Base-by-base conservation (phyloP, 2,888 invertebrate genomes). In the Euproctis similis region DNA sequence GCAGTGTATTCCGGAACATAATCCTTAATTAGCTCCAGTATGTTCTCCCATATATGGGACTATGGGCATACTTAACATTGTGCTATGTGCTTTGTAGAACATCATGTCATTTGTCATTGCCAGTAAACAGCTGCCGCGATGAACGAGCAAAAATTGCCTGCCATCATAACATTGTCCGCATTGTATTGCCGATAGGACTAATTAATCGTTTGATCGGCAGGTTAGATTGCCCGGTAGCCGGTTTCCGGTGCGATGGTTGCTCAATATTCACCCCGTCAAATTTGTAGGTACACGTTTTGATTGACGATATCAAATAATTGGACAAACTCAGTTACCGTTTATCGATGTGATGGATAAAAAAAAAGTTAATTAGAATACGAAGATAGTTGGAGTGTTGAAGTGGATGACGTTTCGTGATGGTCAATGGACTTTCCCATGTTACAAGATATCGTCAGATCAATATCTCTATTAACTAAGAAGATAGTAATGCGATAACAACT, bases 221-320 rank as follows among this genome's bases (percentile, higher is more conserved):
- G 61, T 60, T 71, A 71, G 82, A 82, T 84, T 72, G 68, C 50
- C 69, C 77, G 59, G 78, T 73, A 75, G 76, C 80, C n/a, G n/a
- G 53, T 76, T 82, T 84, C 84, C 84, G 81, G 82, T 66, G n/a
- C n/a, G 76, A 71, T 69, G 68, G 78, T 74, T 76, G 70, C 64
- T 74, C 76, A 73, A 76, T 77, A 78, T 75, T 70, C 75, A 73
- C 62, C n/a, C 59, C 55, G 53, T 53, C 53, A 48, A n/a, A 61
- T 60, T 59, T 64, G 62, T 59, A 55, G 53, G 49, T n/a, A 56
- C 62, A 67, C 66, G 62, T 72, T 74, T 68, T 77, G 73, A 75
- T 77, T 71, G 69, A 71, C 67, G 72, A 67, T 70, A 66, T 48
- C 57, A 64, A 66, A 67, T 65, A 65, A 64, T 64, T 59, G 61